phyloP scores from a whole-genome alignment of 1,140 invertebrate genomes.

The Macrostomum lignano region DNA sequence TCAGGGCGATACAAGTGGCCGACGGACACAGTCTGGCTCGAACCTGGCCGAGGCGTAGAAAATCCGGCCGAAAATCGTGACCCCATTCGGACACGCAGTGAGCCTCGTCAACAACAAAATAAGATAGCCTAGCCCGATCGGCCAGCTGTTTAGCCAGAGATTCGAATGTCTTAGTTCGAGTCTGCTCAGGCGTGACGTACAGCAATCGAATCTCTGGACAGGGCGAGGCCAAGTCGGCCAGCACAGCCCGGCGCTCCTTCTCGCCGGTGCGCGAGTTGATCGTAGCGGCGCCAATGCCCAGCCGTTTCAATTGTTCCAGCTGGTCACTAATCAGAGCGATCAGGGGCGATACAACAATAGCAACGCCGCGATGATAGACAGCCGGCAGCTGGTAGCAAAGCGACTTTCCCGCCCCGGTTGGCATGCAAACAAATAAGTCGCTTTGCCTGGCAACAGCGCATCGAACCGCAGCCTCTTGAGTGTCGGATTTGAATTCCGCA shows the following conservation, averaged over 20 bases:
- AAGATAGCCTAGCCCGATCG: conserved; percentile 31
- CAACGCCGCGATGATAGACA: conserved; percentile 30
- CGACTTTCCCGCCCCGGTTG: conserved; percentile 42
- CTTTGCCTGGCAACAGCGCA: too few species aligned
- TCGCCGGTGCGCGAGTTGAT: too few species aligned
- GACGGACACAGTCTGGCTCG: conserved; percentile 38
- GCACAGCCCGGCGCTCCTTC: not conserved
- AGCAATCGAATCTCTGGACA: conserved; percentile 46
- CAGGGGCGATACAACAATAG: conserved; percentile 40
- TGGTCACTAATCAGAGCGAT: conserved; percentile 41
- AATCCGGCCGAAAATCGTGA: conserved; percentile 79
- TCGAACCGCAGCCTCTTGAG: too few species aligned
- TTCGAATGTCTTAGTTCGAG: conserved; percentile 44
- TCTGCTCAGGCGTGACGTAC: conserved; percentile 71
- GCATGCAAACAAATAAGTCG: conserved; percentile 41
- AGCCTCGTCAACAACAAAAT: conserved; percentile 71
- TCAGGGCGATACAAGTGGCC: conserved; percentile 39
- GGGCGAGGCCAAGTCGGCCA: not conserved
- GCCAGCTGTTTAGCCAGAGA: conserved; percentile 26
- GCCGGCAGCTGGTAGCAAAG: conserved; percentile 42
- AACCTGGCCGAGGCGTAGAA: conserved; percentile 50
- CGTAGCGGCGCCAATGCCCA: too few species aligned
- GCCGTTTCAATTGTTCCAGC: too few species aligned
- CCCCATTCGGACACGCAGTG: conserved; percentile 94
- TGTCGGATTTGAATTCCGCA: too few species aligned